Percentiles rank a stretch among this genome's conserved stretches.
These are phyloP conservation scores for Cancer borealis DNA, from an alignment of 2,888 invertebrate genomes.

Conservation along the genomic window DNA sequence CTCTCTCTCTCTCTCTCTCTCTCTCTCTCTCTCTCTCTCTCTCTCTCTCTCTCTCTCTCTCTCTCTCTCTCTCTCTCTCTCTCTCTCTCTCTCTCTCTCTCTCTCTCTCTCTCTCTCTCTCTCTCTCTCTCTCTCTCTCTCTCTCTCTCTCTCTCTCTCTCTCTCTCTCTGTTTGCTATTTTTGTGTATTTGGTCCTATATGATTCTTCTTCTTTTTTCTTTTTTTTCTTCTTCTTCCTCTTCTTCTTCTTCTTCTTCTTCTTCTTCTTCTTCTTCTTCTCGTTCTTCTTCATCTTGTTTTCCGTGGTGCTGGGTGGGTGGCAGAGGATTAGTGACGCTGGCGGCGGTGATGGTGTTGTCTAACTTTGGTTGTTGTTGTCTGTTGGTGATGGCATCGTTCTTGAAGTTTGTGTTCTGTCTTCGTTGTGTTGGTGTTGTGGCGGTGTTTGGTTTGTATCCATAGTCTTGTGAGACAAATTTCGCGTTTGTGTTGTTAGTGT, in stretches of 20 bases:
- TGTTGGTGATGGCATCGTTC: not conserved
- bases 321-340: constrained; percentile 22
- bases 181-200: too few relatives aligned
- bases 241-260: not conserved
- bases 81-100: not conserved
- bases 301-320: not conserved
- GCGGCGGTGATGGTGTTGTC: not conserved
- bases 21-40: constrained; percentile 36
- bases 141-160: constrained; percentile 24
- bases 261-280: not conserved
- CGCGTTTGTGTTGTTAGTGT: not conserved
- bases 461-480: too few relatives aligned
- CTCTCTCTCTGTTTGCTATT: too few relatives aligned
- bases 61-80: not conserved
- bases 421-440: not conserved
- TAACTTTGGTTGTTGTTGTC: constrained; percentile 22
- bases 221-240: not conserved
- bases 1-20: constrained; percentile 41
- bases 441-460: too few relatives aligned
- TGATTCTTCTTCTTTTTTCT: not conserved
- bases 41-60: not conserved
- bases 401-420: not conserved
- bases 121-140: constrained; percentile 44
- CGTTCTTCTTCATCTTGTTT: not conserved
- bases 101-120: not conserved